phyloP scores from a whole-genome alignment of 2,113 vertebrate species.

The Gymnobelideus leadbeateri region DNA sequence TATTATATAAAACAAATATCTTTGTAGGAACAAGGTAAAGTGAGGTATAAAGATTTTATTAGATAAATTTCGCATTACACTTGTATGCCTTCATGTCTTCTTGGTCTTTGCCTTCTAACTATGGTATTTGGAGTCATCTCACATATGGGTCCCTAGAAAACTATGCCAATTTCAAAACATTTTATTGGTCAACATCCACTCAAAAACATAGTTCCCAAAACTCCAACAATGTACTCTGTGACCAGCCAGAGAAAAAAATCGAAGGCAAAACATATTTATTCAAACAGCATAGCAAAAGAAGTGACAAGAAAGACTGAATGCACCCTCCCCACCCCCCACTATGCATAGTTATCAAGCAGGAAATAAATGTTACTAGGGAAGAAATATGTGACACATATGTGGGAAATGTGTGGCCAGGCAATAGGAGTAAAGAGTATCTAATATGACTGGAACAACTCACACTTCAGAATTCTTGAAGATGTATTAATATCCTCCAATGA shows the following conservation, averaged over 20 bases:
- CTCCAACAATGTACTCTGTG: neutral
- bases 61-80: neutral
- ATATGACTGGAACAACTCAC: neutral
- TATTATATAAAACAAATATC: neutral
- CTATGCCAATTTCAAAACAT: neutral
- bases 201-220: neutral
- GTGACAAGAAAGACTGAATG: neutral
- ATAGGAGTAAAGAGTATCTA: neutral
- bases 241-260: neutral
- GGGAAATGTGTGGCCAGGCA: neutral
- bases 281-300: neutral
- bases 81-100: neutral
- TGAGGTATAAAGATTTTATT: neutral
- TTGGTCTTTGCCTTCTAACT: neutral
- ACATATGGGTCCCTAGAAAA: neutral
- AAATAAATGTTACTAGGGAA: neutral
- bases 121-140: neutral
- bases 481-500: neutral
- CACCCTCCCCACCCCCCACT: neutral
- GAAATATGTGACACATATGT: neutral
- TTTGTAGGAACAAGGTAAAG: neutral
- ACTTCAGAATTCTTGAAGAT: neutral
- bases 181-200: neutral
- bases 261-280: neutral
- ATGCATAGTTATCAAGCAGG: neutral